These are phyloP conservation scores for Pristionchus arcanus DNA, from an alignment of 2,888 invertebrate genomes.

Conservation along the genomic window DNA sequence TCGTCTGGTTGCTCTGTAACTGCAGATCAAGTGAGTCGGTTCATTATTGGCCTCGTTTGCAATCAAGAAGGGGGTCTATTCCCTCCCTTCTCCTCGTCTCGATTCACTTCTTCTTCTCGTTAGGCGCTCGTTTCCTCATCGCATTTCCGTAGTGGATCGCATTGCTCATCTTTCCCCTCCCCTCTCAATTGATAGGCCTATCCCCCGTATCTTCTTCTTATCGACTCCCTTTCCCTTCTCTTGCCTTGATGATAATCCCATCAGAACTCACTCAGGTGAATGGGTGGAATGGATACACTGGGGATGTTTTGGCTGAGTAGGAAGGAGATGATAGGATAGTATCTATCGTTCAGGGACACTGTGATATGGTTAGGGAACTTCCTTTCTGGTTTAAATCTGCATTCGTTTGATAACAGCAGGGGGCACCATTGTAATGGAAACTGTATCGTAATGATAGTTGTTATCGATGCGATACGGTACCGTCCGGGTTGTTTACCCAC, in stretches of 20 bases:
- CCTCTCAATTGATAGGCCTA: neutral
- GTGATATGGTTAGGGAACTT: neutral
- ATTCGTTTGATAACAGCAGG: too few species aligned
- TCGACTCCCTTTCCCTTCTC: slow-evolving; percentile 54
- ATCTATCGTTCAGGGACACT: neutral
- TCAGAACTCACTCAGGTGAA: slow-evolving; percentile 38
- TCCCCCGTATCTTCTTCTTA: slow-evolving; percentile 57
- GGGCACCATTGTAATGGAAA: neutral
- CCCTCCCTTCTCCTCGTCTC: neutral
- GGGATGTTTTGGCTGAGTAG: slow-evolving; percentile 8
- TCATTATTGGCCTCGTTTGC: slow-evolving; percentile 36
- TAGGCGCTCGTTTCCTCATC: slow-evolving; percentile 22
- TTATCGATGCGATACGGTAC: neutral
- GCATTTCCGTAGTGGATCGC: neutral
- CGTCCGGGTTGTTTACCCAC: neutral
- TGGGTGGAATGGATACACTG: slow-evolving; percentile 23
- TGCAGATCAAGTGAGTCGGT: slow-evolving; percentile 65
- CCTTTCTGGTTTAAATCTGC: neutral
- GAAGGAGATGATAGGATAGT: neutral
- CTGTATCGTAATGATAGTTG: neutral
- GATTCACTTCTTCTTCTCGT: neutral
- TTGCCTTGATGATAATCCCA: slow-evolving; percentile 24
- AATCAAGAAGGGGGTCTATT: slow-evolving; percentile 36
- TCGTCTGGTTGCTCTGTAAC: slow-evolving; percentile 56
- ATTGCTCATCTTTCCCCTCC: neutral